phyloP scores from a whole-genome alignment of 2,113 vertebrate genomes.

The Callipepla californica region DNA sequence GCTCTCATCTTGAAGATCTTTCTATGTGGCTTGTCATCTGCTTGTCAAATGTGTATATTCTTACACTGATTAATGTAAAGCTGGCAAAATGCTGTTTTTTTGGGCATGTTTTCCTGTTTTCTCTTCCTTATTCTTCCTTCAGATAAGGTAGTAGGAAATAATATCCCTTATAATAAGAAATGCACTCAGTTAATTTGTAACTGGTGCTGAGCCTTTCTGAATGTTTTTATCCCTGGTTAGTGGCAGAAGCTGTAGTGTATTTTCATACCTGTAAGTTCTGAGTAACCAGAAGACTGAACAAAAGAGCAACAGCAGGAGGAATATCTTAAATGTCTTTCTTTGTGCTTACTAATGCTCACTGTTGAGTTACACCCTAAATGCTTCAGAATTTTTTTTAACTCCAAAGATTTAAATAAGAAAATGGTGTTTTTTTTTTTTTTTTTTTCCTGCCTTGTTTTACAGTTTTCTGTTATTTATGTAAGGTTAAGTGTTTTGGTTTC shows the following conservation, averaged over 20 bases:
- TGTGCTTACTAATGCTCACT: not conserved
- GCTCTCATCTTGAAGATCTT: not conserved
- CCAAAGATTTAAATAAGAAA: not conserved
- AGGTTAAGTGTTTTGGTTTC: not conserved
- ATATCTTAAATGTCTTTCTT: not conserved
- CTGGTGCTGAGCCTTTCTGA: accelerated
- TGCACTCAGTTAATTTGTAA: not conserved
- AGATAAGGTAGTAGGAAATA: not conserved
- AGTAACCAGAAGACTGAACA: not conserved
- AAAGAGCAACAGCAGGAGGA: not conserved
- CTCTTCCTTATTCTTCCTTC: not conserved
- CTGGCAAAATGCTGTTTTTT: not conserved
- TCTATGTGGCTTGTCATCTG: not conserved
- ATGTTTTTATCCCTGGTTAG: not conserved
- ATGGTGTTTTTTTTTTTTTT: accelerated
- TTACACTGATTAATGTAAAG: not conserved
- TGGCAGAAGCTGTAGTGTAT: accelerated
- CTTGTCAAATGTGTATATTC: not conserved
- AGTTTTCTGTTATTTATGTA: not conserved
- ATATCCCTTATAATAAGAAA: not conserved
- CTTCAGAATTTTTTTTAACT: not conserved
- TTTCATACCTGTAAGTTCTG: not conserved
- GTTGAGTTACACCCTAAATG: not conserved
- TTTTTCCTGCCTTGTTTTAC: not conserved
- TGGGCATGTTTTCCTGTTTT: not conserved